phyloP scores from a whole-genome alignment of 64 coral and sea anemone species.

The Stylophora pistillata region DNA sequence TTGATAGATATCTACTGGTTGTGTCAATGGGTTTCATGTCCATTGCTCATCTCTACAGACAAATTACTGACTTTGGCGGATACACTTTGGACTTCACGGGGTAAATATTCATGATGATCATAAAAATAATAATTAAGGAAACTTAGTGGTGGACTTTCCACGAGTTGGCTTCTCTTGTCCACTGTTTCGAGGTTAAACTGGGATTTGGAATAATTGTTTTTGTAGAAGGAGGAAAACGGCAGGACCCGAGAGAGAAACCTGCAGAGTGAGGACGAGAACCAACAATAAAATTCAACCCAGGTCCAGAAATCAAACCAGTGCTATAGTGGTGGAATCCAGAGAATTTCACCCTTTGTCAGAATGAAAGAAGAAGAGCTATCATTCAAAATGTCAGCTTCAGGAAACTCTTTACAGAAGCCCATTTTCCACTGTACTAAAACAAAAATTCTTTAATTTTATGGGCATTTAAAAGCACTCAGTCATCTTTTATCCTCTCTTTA shows the following conservation, averaged over 20 bases:
- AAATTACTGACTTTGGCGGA: slow-evolving; percentile 81
- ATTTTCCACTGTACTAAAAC: not conserved
- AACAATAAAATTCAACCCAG: no score
- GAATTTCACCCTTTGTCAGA: no score
- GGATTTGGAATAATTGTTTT: no score
- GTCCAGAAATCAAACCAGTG: no score
- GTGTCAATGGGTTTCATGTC: slow-evolving; percentile 53
- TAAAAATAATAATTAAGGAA: not conserved
- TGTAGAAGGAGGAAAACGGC: no score
- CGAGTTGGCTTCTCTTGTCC: not conserved
- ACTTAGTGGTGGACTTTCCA: not conserved
- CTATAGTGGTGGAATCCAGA: no score
- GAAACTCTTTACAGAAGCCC: no score
- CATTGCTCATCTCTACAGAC: slow-evolving; percentile 62
- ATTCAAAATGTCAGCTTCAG: no score
- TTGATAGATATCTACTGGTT: slow-evolving; percentile 56
- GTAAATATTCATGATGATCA: slow-evolving; percentile 12
- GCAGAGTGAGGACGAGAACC: no score
- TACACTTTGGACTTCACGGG: slow-evolving; percentile 86
- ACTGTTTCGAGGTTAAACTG: no score
- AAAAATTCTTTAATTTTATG: not conserved
- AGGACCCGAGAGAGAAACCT: no score
- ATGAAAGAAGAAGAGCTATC: no score
- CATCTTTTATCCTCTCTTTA: not conserved
- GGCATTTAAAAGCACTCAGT: not conserved